phyloP scores from a whole-genome alignment of 1,140 invertebrate genomes.

The Euglossa dilemma region DNA sequence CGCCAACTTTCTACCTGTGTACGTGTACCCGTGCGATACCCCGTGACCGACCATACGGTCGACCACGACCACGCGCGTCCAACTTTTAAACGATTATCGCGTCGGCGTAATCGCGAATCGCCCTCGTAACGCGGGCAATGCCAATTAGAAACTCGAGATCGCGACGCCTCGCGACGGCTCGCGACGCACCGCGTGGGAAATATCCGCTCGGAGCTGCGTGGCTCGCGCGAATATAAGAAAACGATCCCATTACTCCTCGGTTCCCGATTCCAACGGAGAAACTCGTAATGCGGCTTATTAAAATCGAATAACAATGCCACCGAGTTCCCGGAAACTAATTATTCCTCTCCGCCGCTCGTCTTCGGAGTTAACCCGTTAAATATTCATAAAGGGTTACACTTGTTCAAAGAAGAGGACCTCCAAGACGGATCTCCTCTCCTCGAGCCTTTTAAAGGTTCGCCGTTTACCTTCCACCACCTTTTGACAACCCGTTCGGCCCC shows the following conservation, averaged over 20 bases:
- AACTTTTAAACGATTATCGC: conserved; percentile 44
- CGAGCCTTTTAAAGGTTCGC: conserved; percentile 23
- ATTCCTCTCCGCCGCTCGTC: not conserved
- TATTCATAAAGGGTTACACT: conserved; percentile 57
- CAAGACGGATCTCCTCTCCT: not conserved
- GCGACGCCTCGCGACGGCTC: conserved; percentile 6
- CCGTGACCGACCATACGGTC: not conserved
- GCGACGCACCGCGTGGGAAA: conserved; percentile 25
- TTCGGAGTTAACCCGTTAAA: conserved; percentile 17
- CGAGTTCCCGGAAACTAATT: not conserved
- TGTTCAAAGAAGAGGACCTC: conserved; percentile 10
- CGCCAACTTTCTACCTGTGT: not conserved
- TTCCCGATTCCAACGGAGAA: not conserved
- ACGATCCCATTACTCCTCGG: not conserved
- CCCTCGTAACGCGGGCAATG: not conserved
- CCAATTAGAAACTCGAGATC: conserved; percentile 51
- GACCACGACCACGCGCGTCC: too few relatives aligned
- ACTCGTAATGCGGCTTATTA: conserved; percentile 24
- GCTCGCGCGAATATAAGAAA: conserved; percentile 32
- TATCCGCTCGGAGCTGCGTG: not conserved
- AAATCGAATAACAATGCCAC: conserved; percentile 29
- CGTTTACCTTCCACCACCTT: not conserved
- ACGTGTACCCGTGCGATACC: not conserved
- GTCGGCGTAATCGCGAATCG: conserved; percentile 25
- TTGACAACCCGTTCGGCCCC: not conserved